Base-by-base conservation (phyloP, 1,140 invertebrate genomes). In the Phymastichus coffea region DNA sequence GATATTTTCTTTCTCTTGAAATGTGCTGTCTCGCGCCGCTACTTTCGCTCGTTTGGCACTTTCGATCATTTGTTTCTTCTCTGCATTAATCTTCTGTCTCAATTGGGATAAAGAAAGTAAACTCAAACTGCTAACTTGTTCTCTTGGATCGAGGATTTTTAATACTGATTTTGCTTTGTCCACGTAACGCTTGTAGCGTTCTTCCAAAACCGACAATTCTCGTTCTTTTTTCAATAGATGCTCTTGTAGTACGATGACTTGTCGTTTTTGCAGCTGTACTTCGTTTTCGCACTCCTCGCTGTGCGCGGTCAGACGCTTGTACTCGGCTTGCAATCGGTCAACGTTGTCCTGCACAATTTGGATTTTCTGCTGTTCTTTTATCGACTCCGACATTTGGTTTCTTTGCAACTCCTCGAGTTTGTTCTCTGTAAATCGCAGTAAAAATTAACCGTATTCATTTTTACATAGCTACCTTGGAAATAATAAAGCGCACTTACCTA, bases 91-190 rank as follows among this genome's bases (percentile, higher is more conserved):
- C 28, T 12, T 33, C 6, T 33, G 6, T 33, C 28, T 6, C 6
- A 33, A 12, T n/a, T n/a, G n/a, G n/a, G n/a, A n/a, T n/a, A n/a
- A n/a, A n/a, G n/a, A n/a, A 4, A 78, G 55, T 40, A 79, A 77
- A 0, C 66, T 73, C 0, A 73, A 71, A 4, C 75, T 72, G 0
- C 70, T 69, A 48, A 66, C 73, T 19, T 49, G 47, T 33, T 77
- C 75, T 44, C 79, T 81, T 0, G 86, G 87, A 74, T 95, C 91
- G 26, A 95, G 79, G n/a, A 86, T 87, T 70, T 90, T 92, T 64
- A 94, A 90, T 12, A 95, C 91, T 75, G 87, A 89, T 75, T 93
- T 94, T 25, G 94, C 93, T 78, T 95, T 96, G 63, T 95, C 93
- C 7, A 96, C 83, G 70, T 90, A 94, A 70, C 92, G 92, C 67